Conservation (phyloP, 2,888 invertebrate genomes). For the Colostygia pectinataria region DNA sequence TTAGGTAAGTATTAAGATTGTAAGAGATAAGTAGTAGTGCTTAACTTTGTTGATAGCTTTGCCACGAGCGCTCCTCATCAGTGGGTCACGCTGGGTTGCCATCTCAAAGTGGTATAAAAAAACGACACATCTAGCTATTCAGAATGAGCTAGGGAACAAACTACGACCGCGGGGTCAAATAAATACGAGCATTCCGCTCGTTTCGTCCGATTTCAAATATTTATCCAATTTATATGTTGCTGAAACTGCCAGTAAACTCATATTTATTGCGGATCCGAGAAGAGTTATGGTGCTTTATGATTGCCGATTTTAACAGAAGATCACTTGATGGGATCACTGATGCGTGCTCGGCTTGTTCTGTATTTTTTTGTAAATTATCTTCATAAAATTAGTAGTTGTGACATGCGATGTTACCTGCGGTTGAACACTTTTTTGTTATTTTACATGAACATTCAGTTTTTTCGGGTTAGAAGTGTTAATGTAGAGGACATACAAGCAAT, state of each 20-base stretch:
- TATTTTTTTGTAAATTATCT: too few species aligned
- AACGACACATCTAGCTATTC: background rate
- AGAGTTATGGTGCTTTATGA: slow-evolving; percentile 34
- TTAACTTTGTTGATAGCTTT: too few species aligned
- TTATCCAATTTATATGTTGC: slow-evolving; percentile 59
- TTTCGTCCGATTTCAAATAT: slow-evolving; percentile 58
- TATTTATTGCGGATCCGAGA: slow-evolving; percentile 35
- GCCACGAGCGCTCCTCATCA: too few species aligned
- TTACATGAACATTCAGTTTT: too few species aligned
- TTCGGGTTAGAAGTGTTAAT: too few species aligned
- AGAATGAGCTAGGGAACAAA: slow-evolving; percentile 9
- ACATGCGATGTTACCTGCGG: too few species aligned
- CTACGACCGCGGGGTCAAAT: slow-evolving; percentile 30
- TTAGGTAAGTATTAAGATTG: too few species aligned
- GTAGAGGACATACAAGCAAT: background rate
- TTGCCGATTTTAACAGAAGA: slow-evolving; percentile 29
- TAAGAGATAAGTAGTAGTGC: too few species aligned
- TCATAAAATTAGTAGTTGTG: too few species aligned
- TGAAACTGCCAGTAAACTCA: slow-evolving; percentile 39
- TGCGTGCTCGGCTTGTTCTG: background rate
- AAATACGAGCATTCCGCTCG: slow-evolving; percentile 35
- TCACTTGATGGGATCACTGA: slow-evolving; percentile 11
- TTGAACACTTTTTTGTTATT: too few species aligned
- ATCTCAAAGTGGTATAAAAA: too few species aligned
- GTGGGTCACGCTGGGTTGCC: too few species aligned